These are phyloP conservation scores for Oreotrochilus melanogaster DNA, from an alignment of 2,113 vertebrate genomes.

Conservation along the genomic window DNA sequence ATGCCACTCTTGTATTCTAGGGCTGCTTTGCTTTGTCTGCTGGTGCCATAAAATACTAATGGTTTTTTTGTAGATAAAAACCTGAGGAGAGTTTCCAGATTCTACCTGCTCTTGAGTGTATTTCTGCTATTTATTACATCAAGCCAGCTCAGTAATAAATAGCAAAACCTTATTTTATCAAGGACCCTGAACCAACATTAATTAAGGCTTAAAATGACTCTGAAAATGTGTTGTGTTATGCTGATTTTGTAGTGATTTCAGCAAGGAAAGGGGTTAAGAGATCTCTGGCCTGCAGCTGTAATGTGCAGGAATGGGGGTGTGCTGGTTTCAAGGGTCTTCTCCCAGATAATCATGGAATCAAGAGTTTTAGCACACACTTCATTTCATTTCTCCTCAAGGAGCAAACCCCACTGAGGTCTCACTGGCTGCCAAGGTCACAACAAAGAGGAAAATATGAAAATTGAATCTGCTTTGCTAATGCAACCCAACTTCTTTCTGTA, in stretches of 20 bases:
- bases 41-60: neutral
- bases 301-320: rapidly evolving
- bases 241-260: neutral
- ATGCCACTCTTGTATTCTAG: neutral
- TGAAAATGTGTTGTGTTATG: neutral
- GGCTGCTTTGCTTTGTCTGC: neutral
- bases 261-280: neutral
- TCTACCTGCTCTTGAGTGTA: neutral
- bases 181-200: neutral
- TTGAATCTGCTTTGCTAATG: conserved; percentile 36
- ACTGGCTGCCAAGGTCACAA: conserved; percentile 35
- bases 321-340: neutral
- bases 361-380: neutral
- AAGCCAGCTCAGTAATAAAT: neutral
- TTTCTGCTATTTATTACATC: neutral
- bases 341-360: neutral
- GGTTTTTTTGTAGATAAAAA: neutral
- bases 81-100: neutral
- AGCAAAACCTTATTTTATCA: neutral
- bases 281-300: neutral
- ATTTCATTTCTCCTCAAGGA: neutral
- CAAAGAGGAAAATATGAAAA: conserved; percentile 57
- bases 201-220: neutral
- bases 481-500: conserved; percentile 13
- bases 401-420: neutral